Evolutionary conservation across 2,113 vertebrate genomes (phyloP), one percentile per base, ranked within the genome.

Genomic region (Corythoichthys haematopterus): DNA sequence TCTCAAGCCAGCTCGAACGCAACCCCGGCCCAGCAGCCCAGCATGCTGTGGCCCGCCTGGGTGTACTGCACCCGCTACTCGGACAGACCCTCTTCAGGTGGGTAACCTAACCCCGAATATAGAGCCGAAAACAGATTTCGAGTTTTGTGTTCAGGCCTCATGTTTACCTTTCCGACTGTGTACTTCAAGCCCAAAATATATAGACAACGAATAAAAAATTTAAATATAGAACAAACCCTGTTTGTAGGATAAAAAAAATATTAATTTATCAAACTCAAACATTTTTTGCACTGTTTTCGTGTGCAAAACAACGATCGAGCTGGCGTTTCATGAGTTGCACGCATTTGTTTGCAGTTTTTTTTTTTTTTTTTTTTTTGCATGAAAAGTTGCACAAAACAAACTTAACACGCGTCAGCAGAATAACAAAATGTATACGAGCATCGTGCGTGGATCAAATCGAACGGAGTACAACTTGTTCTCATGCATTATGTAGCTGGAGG

Each of bases 51-150:
- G 97, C 97, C 96, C 64, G 97, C 96, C 68, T 98, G 97, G 97
- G 97, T 98, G 66, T 98, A 98, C 90, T 98, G 96, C 91, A 98
- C 96, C 85, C 91, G 97, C 73, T 98, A 98, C 90, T 98, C 97
- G 76, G 97, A 98, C 91, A 91, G 97, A 87, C 97, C 96, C 76
- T 98, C 96, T 64, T 98, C 96, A 96, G 97, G 96, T 98, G 92
- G 92, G 85, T 82, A 37, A 71, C 53, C 74, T 50, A 20, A 48
- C 51, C 55, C 84, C 87, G 84, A 81, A 85, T 81, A 85, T 84
- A 85, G 55, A 74, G 82, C 78, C 78, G 72, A 80, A 88, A 84
- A 85, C 88, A 88, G 81, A 63, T 78, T 72, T 87, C 83, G 87
- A n/a, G 15, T 37, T n/a, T 15, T 40, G 37, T 15, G 55, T 14